phyloP scores from a whole-genome alignment of 2,888 invertebrate species.

The Hemithea aestivaria region DNA sequence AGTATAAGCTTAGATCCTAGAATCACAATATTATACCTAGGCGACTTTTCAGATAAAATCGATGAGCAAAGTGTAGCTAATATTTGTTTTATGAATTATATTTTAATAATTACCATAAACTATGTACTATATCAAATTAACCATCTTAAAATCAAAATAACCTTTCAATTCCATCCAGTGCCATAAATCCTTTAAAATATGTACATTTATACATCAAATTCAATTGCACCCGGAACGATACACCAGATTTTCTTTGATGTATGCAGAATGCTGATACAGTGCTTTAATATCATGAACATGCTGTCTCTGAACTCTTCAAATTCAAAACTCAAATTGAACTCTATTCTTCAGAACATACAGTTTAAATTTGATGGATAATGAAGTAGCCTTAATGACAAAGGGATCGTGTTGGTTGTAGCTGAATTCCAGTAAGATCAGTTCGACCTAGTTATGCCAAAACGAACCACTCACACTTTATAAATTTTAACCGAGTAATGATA shows the following conservation, averaged over 20 bases:
- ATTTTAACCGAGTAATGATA: too few species aligned
- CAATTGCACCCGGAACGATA: slow-evolving; percentile 17
- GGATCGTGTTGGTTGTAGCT: slow-evolving; percentile 1
- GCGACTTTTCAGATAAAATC: too few species aligned
- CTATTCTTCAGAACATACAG: background rate
- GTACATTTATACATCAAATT: slow-evolving; percentile 22
- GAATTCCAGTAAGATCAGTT: slow-evolving; percentile 1
- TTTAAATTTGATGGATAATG: background rate
- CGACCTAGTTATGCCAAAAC: too few species aligned
- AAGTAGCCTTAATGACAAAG: slow-evolving; percentile 5
- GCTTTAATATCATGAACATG: slow-evolving; percentile 13
- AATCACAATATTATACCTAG: too few species aligned
- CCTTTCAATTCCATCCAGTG: too few species aligned
- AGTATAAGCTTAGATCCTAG: too few species aligned
- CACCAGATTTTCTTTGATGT: slow-evolving; percentile 29
- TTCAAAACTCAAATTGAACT: slow-evolving; percentile 3
- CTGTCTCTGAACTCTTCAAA: slow-evolving; percentile 2
- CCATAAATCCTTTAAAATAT: slow-evolving; percentile 4
- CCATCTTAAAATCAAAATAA: too few species aligned
- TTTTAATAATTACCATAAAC: too few species aligned
- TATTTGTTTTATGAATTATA: too few species aligned
- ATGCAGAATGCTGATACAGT: slow-evolving; percentile 32
- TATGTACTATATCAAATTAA: too few species aligned
- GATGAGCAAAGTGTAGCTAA: too few species aligned
- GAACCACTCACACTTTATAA: too few species aligned